Conservation (phyloP, 1,140 invertebrate species). For the Rhopalosiphum maidis region DNA sequence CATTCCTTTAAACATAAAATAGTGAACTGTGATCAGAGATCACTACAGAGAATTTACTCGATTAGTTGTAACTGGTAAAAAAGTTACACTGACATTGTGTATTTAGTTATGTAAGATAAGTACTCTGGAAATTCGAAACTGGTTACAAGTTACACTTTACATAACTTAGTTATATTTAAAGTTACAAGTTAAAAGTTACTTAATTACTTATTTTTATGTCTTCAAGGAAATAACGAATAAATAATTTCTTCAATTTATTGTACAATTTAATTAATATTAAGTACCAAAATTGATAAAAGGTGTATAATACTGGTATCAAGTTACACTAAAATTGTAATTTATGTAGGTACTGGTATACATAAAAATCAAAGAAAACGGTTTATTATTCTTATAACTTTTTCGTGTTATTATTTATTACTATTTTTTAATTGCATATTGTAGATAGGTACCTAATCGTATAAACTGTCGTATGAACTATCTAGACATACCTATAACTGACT, state of each 20-base stretch:
- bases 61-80: neutral
- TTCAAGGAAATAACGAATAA: neutral
- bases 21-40: neutral
- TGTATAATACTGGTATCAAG: neutral
- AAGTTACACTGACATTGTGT: neutral
- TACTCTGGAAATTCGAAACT: neutral
- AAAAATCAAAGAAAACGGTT: neutral
- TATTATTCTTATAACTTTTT: neutral
- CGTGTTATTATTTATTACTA: neutral
- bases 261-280: neutral
- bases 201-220: neutral
- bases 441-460: neutral
- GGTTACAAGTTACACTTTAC: neutral
- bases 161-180: neutral
- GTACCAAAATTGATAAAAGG: neutral
- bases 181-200: neutral
- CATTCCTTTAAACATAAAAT: neutral
- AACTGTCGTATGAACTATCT: too few species aligned
- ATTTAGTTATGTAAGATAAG: neutral
- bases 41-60: neutral
- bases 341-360: too few species aligned
- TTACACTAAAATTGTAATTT: too few species aligned
- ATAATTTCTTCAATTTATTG: neutral
- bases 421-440: neutral
- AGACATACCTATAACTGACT: too few species aligned